phyloP scores from a whole-genome alignment of 1,140 invertebrate genomes.

The Metopolophium dirhodum region DNA sequence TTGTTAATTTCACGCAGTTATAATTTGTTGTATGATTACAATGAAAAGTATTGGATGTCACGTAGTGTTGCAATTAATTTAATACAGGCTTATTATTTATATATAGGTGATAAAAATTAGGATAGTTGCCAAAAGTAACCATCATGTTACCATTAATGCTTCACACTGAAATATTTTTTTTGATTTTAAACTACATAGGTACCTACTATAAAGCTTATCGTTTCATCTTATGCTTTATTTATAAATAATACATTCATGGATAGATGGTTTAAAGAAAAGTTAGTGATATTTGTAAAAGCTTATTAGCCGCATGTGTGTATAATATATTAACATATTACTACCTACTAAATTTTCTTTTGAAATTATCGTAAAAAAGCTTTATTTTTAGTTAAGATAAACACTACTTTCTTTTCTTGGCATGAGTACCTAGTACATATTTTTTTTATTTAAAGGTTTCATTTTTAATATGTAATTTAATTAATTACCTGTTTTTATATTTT shows the following conservation, averaged over 20 bases:
- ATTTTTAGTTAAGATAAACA: not conserved
- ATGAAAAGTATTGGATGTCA: not conserved
- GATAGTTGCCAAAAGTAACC: slow-evolving; percentile 44
- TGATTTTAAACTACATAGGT: slow-evolving; percentile 1
- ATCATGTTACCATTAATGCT: slow-evolving; percentile 11
- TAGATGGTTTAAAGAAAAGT: slow-evolving; percentile 39
- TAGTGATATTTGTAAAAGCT: slow-evolving; percentile 33
- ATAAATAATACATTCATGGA: slow-evolving; percentile 21
- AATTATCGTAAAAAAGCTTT: not conserved
- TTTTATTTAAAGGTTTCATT: not conserved
- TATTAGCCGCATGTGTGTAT: not conserved
- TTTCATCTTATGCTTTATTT: slow-evolving; percentile 17
- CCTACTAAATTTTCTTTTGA: not conserved
- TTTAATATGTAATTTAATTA: not conserved
- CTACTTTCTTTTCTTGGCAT: not conserved
- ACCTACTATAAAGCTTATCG: not conserved
- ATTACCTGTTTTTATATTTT: not conserved
- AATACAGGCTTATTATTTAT: slow-evolving; percentile 40
- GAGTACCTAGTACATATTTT: not conserved
- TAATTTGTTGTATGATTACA: not conserved
- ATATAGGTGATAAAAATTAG: slow-evolving; percentile 15
- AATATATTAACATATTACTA: not conserved
- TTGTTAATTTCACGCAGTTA: not conserved
- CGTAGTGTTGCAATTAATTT: slow-evolving; percentile 38
- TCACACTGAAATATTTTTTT: not conserved